Conservation (phyloP, 2,113 vertebrate species). For the Calidris pygmaea region DNA sequence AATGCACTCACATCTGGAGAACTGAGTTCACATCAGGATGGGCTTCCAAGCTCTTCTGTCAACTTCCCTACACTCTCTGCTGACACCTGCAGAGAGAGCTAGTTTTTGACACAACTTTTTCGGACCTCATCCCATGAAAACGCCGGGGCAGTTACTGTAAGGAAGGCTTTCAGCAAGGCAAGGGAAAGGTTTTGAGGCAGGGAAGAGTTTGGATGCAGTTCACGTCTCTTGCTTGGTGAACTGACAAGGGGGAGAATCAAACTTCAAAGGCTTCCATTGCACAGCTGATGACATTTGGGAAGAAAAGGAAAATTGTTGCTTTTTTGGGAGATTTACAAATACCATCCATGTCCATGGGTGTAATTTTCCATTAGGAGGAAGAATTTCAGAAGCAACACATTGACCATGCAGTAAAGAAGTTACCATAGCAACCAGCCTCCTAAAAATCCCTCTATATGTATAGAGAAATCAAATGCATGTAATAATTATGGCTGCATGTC, state of each 20-base stretch:
- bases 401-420: conserved; percentile 51
- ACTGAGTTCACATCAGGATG: not conserved
- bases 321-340: conserved; percentile 52
- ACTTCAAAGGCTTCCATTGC: conserved; percentile 59
- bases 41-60: not conserved
- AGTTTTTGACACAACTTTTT: not conserved
- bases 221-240: conserved; percentile 17
- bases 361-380: conserved; percentile 60
- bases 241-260: not conserved
- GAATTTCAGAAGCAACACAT: conserved; percentile 50
- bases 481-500: not conserved
- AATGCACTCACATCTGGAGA: not conserved
- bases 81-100: not conserved
- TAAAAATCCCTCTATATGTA: conserved; percentile 8
- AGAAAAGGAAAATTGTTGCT: conserved; percentile 5
- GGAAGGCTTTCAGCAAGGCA: not conserved
- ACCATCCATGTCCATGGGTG: conserved; percentile 53
- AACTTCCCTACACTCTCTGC: not conserved
- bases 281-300: conserved; percentile 57
- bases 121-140: not conserved
- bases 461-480: conserved; percentile 20
- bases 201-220: not conserved
- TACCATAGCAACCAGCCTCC: conserved; percentile 61
- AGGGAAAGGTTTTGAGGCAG: not conserved
- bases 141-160: not conserved